These are phyloP conservation scores for Odobenus rosmarus DNA, from an alignment of 2,113 vertebrate genomes.

Conservation along the genomic window DNA sequence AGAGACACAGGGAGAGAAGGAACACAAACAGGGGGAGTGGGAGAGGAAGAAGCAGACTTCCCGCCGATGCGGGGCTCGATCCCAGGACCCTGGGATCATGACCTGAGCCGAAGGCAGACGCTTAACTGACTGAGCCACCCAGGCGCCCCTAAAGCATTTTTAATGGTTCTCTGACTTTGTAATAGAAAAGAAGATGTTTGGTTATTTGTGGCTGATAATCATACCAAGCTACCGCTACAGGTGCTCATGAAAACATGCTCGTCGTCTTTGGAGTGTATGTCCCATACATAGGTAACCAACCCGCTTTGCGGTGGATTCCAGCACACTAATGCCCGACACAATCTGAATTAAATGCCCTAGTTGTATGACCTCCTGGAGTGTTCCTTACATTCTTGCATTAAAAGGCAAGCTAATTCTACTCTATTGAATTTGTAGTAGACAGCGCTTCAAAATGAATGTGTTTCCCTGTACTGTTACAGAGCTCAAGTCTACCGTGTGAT, in stretches of 20 bases:
- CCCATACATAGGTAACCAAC: background rate
- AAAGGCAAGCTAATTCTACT: conserved; percentile 29
- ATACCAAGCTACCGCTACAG: background rate
- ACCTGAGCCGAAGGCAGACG: too few relatives aligned
- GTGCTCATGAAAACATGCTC: background rate
- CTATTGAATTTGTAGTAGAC: background rate
- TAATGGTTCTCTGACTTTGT: background rate
- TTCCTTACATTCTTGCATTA: background rate
- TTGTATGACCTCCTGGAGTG: background rate
- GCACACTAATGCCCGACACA: background rate
- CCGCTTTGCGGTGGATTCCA: background rate
- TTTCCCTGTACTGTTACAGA: conserved; percentile 30
- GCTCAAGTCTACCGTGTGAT: conserved; percentile 23
- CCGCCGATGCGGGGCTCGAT: too few relatives aligned
- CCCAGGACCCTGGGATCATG: too few relatives aligned
- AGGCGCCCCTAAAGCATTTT: background rate
- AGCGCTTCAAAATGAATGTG: conserved; percentile 5
- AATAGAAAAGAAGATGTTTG: background rate
- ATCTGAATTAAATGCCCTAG: background rate
- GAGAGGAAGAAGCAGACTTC: too few relatives aligned
- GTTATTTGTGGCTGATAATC: background rate
- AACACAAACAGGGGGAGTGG: too few relatives aligned
- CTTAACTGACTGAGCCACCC: too few relatives aligned
- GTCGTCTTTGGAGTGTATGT: background rate
- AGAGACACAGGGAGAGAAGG: too few relatives aligned